phyloP scores from a whole-genome alignment of 2,797 vertebrate genomes.

The Poecilia wingei region DNA sequence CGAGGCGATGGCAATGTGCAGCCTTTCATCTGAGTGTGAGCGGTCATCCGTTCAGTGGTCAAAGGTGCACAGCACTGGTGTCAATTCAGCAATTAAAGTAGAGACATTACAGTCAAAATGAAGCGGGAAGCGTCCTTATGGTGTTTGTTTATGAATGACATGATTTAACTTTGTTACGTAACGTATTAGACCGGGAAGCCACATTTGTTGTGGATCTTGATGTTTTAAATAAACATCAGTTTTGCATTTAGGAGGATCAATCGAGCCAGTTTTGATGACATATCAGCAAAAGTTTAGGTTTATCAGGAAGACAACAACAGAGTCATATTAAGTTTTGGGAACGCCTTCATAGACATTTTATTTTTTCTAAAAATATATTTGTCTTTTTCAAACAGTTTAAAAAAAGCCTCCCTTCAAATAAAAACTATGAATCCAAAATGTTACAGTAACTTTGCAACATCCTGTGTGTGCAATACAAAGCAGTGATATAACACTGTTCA shows the following conservation, averaged over 20 bases:
- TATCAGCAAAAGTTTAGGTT: not conserved
- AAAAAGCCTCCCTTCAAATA: not conserved
- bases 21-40: slow-evolving; percentile 2
- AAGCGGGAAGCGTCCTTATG: not conserved
- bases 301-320: not conserved
- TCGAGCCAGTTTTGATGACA: not conserved
- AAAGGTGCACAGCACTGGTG: slow-evolving; percentile 29
- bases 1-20: slow-evolving; percentile 4
- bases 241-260: not conserved
- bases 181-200: not conserved
- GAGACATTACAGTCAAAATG: not conserved
- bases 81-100: slow-evolving; percentile 3
- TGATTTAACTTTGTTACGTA: not conserved
- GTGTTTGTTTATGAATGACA: not conserved
- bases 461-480: not conserved
- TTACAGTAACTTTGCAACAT: not conserved
- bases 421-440: not conserved
- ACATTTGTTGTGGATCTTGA: not conserved
- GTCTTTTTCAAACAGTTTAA: not conserved
- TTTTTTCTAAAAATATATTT: not conserved
- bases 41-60: slow-evolving; percentile 22
- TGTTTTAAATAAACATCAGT: not conserved
- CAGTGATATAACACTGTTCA: not conserved
- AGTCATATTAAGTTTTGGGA: not conserved
- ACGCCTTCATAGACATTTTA: not conserved